Base-by-base conservation (phyloP, 2,888 invertebrate genomes). In the Drosophila leonis region DNA sequence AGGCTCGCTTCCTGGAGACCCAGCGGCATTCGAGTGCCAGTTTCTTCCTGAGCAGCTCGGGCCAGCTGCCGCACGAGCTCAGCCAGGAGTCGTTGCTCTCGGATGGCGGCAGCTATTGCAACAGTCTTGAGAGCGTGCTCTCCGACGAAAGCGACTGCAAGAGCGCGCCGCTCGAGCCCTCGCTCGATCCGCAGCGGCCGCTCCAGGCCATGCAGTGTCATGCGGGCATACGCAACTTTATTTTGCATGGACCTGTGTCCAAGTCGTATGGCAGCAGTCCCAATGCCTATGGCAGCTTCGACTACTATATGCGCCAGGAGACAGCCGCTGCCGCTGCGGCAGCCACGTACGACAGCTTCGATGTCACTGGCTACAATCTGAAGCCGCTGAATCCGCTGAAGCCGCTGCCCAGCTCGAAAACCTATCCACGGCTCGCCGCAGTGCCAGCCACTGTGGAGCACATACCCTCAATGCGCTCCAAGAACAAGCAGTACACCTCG, bases 81-180 rank as follows among this genome's bases (percentile, higher is more conserved):
- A 97, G 97, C 72, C 96, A 97, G 87, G 97, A 97, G 82, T 97
- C 97, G 27, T 94, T 97, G 39, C 90, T 97, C 8, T 96, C 96
- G 0, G 96, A 96, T 75, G 93, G 94, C 55, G 95, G 95, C 44
- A 94, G 95, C 69, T 96, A 96, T 86, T 96, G 96, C 87, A 96
- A 96, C 85, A 97, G 97, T 65, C 94, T 97, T 85, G 97, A 97
- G 90, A 97, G 97, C 84, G 95, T 97, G 7, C 91, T 97, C 0
- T 97, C 97, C 0, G 97, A 97, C 91, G 97, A 97, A 75, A 96
- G 96, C 0, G 96, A 96, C 81, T 96, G 96, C 8, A 96, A 96
- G 92, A 96, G 96, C 62, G 97, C 96, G 0, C 97, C 97, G 0
- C 91, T 97, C 39, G 97, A 96, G 92, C 79, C 78, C 27, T 61